A percentile compares a stretch with the other conserved stretches of the same genome.
phyloP scores from a whole-genome alignment of 2,797 vertebrate species.

The Dipus sagitta region DNA sequence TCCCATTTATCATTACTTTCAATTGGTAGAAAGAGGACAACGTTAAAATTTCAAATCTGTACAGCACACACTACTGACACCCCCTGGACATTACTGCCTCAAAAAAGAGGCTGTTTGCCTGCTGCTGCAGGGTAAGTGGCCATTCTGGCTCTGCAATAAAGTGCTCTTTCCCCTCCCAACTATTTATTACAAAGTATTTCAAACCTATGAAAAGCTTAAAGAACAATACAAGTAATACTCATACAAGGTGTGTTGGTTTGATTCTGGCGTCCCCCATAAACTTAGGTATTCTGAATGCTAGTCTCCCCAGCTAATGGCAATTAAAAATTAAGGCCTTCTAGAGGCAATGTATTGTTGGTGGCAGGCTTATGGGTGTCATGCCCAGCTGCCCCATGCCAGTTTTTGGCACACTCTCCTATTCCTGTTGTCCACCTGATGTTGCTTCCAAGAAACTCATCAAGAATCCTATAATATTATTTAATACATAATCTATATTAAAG shows the following conservation, averaged over 20 bases:
- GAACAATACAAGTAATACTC: background rate
- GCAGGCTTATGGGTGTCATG: no score
- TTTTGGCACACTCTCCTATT: no score
- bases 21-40: background rate
- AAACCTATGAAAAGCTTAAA: conserved; percentile 9
- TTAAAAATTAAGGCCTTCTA: no score
- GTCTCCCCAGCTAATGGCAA: no score
- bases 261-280: no score
- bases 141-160: background rate
- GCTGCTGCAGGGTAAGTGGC: background rate
- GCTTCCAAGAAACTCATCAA: background rate
- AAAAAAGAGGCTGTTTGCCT: background rate
- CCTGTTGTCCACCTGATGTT: no score
- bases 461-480: background rate
- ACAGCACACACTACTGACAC: background rate
- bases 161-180: background rate
- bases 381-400: no score
- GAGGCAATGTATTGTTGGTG: no score
- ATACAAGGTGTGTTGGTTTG: background rate
- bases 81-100: background rate
- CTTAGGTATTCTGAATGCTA: no score
- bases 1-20: conserved; percentile 16
- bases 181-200: conserved; percentile 9
- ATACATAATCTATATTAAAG: background rate
- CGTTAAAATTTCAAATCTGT: background rate